A percentile compares a stretch with the other conserved stretches of the same genome.
phyloP scores from a whole-genome alignment of 1,140 invertebrate species.

The Agrypnia vestita region DNA sequence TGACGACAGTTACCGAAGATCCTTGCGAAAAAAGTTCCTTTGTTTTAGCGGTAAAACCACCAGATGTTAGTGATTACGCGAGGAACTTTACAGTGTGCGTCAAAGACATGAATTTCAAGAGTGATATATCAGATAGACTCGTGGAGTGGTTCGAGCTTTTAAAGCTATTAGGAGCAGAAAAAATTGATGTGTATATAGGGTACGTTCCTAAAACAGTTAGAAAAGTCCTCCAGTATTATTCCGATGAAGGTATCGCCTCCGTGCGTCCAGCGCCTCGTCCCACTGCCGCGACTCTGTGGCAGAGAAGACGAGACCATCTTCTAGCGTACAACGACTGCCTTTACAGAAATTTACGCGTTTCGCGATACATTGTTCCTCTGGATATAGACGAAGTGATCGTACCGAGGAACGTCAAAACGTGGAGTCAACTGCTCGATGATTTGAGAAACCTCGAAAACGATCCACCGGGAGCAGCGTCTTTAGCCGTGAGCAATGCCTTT shows the following conservation, averaged over 20 bases:
- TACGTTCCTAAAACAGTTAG: constrained; percentile 73
- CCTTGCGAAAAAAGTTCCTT: constrained; percentile 68
- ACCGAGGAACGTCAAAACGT: constrained; percentile 74
- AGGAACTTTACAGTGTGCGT: constrained; percentile 79
- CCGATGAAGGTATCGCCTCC: constrained; percentile 72
- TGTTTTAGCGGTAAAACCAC: constrained; percentile 64
- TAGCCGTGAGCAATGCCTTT: constrained; percentile 79
- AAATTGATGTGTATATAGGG: constrained; percentile 79
- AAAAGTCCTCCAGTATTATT: constrained; percentile 74
- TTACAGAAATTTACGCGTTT: constrained; percentile 78
- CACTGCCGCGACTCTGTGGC: constrained; percentile 75
- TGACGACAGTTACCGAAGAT: constrained; percentile 68
- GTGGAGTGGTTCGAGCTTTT: constrained; percentile 82
- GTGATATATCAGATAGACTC: constrained; percentile 76
- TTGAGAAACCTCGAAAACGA: constrained; percentile 67
- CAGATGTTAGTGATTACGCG: constrained; percentile 53
- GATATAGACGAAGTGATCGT: constrained; percentile 83
- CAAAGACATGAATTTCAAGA: constrained; percentile 79
- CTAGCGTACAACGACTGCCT: constrained; percentile 85
- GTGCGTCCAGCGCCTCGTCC: constrained; percentile 73
- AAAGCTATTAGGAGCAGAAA: constrained; percentile 77
- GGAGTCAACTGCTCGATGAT: constrained; percentile 71
- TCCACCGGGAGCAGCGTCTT: constrained; percentile 72
- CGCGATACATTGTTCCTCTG: constrained; percentile 79
- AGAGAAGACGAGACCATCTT: constrained; percentile 80